Evolutionary conservation across 2,113 vertebrate genomes (phyloP).

Genomic region (Balaenoptera acutorostrata): DNA sequence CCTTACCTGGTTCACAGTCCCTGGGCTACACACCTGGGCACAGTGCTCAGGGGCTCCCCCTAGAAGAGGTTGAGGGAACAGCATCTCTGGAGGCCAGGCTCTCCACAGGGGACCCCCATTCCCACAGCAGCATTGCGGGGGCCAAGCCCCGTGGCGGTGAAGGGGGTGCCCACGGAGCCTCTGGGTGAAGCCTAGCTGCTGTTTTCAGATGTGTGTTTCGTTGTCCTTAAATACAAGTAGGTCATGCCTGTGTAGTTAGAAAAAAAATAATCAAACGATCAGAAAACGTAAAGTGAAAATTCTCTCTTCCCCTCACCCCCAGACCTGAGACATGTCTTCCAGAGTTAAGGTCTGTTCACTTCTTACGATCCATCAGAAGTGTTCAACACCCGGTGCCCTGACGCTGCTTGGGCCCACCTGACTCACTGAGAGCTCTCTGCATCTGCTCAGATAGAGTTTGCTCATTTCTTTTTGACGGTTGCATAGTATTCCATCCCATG

Average conservation of each 20-base stretch:
- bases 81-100: fast-evolving
- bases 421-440: background rate
- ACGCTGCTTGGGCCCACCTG: fast-evolving
- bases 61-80: background rate
- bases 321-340: fast-evolving
- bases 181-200: background rate
- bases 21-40: fast-evolving
- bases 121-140: fast-evolving
- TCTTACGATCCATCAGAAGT: fast-evolving
- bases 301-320: background rate
- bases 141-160: fast-evolving
- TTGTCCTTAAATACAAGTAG: background rate
- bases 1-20: background rate
- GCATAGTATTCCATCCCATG: fast-evolving
- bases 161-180: no score
- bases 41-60: background rate
- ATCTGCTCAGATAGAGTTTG: fast-evolving
- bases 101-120: background rate
- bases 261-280: background rate
- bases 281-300: fast-evolving
- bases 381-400: fast-evolving
- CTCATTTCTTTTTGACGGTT: fast-evolving
- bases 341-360: fast-evolving
- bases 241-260: no score
- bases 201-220: background rate